phyloP scores from a whole-genome alignment of 1,140 invertebrate genomes.

The Popillia japonica region DNA sequence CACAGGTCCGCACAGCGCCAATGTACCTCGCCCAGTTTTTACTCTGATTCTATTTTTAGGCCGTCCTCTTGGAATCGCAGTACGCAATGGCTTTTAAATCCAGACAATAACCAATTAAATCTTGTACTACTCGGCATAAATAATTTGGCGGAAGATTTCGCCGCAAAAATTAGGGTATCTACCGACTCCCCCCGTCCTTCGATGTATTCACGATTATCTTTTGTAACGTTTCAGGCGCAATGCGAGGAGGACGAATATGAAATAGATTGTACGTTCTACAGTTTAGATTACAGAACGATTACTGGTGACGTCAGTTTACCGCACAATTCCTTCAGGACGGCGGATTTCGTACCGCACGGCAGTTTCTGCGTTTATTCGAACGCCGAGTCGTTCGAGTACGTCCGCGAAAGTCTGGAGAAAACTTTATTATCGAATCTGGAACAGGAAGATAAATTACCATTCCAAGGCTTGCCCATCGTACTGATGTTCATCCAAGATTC shows the following conservation, averaged over 20 bases:
- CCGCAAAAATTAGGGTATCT: slow-evolving; percentile 78
- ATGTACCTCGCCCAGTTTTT: too few relatives aligned
- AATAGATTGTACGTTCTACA: slow-evolving; percentile 84
- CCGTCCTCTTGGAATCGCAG: slow-evolving; percentile 74
- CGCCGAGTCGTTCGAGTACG: slow-evolving; percentile 90
- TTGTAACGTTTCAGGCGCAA: slow-evolving; percentile 62
- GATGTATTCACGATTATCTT: slow-evolving; percentile 43
- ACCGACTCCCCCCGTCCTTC: too few relatives aligned
- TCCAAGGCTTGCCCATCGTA: slow-evolving; percentile 86
- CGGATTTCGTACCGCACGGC: slow-evolving; percentile 81
- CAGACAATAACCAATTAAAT: slow-evolving; percentile 77
- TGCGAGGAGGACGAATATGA: slow-evolving; percentile 87
- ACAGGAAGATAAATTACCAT: slow-evolving; percentile 86
- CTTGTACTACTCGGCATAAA: slow-evolving; percentile 79
- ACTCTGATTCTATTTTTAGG: slow-evolving; percentile 51
- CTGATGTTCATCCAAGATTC: slow-evolving; percentile 89
- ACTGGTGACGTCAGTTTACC: slow-evolving; percentile 84
- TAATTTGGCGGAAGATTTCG: slow-evolving; percentile 80
- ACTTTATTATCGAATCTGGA: slow-evolving; percentile 90
- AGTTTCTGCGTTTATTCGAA: slow-evolving; percentile 92
- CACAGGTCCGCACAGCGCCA: slow-evolving; percentile 60
- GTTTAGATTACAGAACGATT: slow-evolving; percentile 84
- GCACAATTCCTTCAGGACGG: slow-evolving; percentile 78
- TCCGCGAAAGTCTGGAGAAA: slow-evolving; percentile 90
- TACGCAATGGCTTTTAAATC: slow-evolving; percentile 72